Evolutionary conservation across 2,113 vertebrate species (phyloP), one percentile per base, ranked within the genome.

Genomic region (Bostrychus sinensis): DNA sequence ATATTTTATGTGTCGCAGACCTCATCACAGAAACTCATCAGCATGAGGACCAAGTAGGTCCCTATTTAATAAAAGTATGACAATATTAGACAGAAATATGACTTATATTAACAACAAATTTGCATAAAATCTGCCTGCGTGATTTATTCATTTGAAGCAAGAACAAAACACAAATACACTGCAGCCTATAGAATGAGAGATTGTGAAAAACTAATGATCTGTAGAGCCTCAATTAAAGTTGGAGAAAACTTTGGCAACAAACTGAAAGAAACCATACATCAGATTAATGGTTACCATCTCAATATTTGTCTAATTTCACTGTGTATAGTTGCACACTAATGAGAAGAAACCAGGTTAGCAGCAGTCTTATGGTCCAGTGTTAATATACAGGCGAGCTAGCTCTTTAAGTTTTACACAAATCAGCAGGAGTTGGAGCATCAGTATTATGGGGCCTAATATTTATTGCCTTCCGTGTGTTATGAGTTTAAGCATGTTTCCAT

Each of bases 31-130:
- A 48, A 5, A 22, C 22, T 7, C n/a, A n/a, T n/a, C n/a, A n/a
- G n/a, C n/a, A n/a, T n/a, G n/a, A n/a, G n/a, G n/a, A n/a, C n/a
- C n/a, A n/a, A n/a, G n/a, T n/a, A n/a, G n/a, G n/a, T n/a, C n/a
- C 43, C 77, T 74, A 25, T 58, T 32, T 67, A 66, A 72, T 45
- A 30, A 62, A 66, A 62, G 58, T 3, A 5, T 43, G 32, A 9
- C 50, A 62, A 78, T 74, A 77, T 64, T 66, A 64, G 67, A 65
- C 65, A n/a, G 34, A 59, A 70, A 43, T 48, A 62, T 59, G 19
- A 43, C 66, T 70, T 11, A 9, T 55, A 16, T 11, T 9, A 61
- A 68, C n/a, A 65, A 59, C 23, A 41, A 14, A 60, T 72, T 56
- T 56, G 23, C 70, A 41, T 70, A 14, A 62, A 60, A 70, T 66